Conservation (phyloP, 2,113 vertebrate species). For the Laticauda laticaudata region DNA sequence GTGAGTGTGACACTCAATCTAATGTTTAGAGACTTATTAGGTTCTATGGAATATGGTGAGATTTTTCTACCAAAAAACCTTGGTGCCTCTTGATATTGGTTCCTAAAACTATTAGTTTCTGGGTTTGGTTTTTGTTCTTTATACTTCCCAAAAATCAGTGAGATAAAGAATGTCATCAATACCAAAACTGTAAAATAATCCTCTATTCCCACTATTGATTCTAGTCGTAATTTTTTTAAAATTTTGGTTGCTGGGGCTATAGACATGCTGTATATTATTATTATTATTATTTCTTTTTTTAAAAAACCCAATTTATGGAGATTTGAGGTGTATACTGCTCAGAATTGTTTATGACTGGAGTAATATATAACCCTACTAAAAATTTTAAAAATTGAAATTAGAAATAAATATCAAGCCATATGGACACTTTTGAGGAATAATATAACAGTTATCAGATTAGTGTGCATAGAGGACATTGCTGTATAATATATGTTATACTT, state of each 20-base stretch:
- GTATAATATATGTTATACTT: slow-evolving; percentile 1
- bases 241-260: background rate
- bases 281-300: background rate
- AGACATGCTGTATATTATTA: background rate
- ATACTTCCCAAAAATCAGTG: background rate
- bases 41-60: background rate
- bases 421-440: background rate
- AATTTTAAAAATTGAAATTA: background rate
- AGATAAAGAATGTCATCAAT: background rate
- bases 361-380: background rate
- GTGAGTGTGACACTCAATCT: background rate
- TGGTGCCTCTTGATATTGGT: background rate
- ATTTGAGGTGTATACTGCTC: background rate
- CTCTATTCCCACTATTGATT: background rate
- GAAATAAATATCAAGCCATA: background rate
- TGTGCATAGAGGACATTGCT: background rate
- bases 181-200: background rate
- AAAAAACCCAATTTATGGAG: background rate
- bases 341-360: background rate
- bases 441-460: background rate
- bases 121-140: background rate
- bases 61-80: background rate
- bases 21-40: background rate
- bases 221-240: background rate
- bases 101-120: background rate